phyloP scores from a whole-genome alignment of 2,113 vertebrate species.

The Orthonyx spaldingii region DNA sequence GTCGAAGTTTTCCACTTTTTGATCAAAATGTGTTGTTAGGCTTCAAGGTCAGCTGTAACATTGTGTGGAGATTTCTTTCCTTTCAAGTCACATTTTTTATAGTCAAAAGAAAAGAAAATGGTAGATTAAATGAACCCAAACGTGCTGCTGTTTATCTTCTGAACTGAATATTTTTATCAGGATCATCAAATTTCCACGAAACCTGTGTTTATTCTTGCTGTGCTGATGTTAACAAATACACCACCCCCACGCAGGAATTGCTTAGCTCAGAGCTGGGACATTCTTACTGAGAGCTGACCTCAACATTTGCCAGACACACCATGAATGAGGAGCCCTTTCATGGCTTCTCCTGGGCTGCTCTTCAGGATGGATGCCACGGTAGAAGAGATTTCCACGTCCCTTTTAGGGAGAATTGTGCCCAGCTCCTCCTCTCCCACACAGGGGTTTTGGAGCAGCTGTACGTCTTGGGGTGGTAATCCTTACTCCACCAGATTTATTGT shows the following conservation, averaged over 20 bases:
- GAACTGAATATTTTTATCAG: background rate
- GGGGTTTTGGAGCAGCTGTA: fast-evolving
- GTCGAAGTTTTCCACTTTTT: background rate
- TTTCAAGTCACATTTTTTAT: background rate
- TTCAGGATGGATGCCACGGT: background rate
- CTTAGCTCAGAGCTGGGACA: background rate
- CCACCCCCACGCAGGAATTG: background rate
- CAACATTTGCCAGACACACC: background rate
- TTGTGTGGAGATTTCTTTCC: background rate
- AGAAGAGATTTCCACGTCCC: background rate
- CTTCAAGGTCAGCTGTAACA: background rate
- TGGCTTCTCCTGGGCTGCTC: background rate
- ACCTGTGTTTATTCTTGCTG: background rate
- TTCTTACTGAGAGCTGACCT: background rate
- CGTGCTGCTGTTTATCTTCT: background rate
- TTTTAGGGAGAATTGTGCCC: background rate
- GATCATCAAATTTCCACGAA: conserved; percentile 1
- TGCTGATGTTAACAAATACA: background rate
- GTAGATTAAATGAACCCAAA: background rate
- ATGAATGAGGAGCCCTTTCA: fast-evolving
- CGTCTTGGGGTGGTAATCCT: fast-evolving
- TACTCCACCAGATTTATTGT: background rate
- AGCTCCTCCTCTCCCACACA: background rate
- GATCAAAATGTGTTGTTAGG: background rate
- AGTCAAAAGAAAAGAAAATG: background rate